phyloP scores from a whole-genome alignment of 2,797 vertebrate genomes.

The Lacerta agilis region DNA sequence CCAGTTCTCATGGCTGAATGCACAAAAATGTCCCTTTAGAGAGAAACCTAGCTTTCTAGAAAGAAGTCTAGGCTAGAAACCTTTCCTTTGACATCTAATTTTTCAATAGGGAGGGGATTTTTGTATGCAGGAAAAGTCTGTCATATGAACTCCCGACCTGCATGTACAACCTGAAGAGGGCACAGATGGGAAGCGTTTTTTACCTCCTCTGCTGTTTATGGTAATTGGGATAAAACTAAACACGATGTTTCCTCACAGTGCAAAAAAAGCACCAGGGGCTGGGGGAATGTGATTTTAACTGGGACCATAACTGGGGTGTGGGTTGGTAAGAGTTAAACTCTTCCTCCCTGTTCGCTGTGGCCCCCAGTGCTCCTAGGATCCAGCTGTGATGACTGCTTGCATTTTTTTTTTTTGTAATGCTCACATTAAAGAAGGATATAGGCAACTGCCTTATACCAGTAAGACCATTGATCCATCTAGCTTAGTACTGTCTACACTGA shows the following conservation, averaged over 20 bases:
- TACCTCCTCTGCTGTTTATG: background rate
- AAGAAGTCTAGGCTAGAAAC: background rate
- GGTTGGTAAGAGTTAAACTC: background rate
- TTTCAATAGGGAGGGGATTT: background rate
- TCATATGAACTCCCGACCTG: background rate
- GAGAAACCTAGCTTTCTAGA: background rate
- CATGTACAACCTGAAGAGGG: background rate
- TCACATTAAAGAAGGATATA: no score
- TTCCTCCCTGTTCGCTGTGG: no score
- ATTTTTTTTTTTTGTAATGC: no score
- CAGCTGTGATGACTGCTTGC: background rate
- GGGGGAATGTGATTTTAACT: background rate
- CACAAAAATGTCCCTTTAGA: background rate
- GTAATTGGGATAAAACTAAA: background rate
- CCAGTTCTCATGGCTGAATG: background rate
- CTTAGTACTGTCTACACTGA: no score
- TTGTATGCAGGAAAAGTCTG: background rate
- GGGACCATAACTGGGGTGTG: no score
- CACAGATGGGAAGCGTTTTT: background rate
- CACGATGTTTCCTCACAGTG: background rate
- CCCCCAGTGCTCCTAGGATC: background rate
- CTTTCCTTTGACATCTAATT: background rate
- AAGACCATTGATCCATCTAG: no score
- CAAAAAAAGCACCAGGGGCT: background rate
- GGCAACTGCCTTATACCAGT: no score